A percentile compares a stretch with the other conserved stretches of the same genome.
phyloP scores from a whole-genome alignment of 2,888 invertebrate genomes.

The Aspidapion aeneum region DNA sequence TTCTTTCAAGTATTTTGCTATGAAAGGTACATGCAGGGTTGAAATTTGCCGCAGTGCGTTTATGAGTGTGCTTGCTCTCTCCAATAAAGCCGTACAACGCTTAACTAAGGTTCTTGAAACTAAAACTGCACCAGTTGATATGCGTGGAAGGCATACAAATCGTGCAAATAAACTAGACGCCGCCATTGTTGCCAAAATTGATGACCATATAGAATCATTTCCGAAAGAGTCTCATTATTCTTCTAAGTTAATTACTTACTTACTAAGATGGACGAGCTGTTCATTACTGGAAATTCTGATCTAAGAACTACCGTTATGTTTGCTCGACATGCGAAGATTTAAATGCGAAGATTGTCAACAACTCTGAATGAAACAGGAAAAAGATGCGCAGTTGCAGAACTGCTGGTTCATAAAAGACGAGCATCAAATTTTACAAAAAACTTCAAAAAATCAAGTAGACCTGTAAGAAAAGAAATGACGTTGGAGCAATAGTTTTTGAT shows the following conservation, averaged over 20 bases:
- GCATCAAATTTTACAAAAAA: constrained; percentile 13
- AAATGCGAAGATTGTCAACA: constrained; percentile 3
- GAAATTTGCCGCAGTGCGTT: constrained; percentile 11
- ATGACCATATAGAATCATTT: constrained; percentile 20
- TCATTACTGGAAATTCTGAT: constrained; percentile 9
- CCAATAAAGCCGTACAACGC: constrained; percentile 11
- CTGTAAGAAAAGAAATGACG: constrained; percentile 1
- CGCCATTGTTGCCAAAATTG: constrained; percentile 16
- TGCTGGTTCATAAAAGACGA: constrained; percentile 22
- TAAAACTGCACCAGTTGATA: constrained; percentile 9
- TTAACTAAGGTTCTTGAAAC: constrained; percentile 8
- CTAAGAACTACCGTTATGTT: constrained; percentile 8
- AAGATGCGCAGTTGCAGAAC: constrained; percentile 16
- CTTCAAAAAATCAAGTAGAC: constrained; percentile 6
- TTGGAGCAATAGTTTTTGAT: constrained; percentile 7
- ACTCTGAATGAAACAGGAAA: constrained; percentile 11
- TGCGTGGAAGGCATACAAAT: constrained; percentile 10
- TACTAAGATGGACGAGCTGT: constrained; percentile 21
- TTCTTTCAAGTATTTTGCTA: constrained; percentile 12
- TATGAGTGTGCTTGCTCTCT: constrained; percentile 10
- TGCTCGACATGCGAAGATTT: constrained; percentile 13
- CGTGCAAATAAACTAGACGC: constrained; percentile 6
- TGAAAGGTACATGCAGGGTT: constrained; percentile 12
- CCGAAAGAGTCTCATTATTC: constrained; percentile 16
- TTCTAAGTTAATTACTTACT: constrained; percentile 10